A percentile compares a stretch with the other conserved stretches of the same genome.
phyloP scores from a whole-genome alignment of 2,113 vertebrate genomes.

The Acrocephalus kingi region DNA sequence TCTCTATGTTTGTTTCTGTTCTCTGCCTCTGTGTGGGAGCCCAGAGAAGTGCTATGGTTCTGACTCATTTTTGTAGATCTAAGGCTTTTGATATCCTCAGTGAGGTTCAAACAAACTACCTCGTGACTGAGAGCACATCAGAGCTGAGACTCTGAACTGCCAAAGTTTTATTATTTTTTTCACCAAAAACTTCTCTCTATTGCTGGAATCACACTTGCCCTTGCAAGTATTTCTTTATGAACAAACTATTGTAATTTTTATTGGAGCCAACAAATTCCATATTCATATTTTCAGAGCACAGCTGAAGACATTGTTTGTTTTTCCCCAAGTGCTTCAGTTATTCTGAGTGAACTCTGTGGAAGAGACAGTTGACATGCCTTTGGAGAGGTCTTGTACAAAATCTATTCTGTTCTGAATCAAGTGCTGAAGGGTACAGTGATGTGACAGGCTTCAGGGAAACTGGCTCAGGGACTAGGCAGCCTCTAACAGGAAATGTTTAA shows the following conservation, averaged over 20 bases:
- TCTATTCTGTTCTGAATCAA: background rate
- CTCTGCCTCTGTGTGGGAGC: background rate
- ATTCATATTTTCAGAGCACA: background rate
- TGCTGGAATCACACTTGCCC: background rate
- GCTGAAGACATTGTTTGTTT: background rate
- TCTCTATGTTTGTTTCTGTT: background rate
- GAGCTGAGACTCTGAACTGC: background rate
- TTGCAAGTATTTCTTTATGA: background rate
- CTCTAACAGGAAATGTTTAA: background rate
- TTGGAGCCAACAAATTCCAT: background rate
- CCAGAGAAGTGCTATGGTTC: background rate
- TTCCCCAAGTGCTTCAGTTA: background rate
- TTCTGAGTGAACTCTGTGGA: background rate
- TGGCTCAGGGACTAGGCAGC: background rate
- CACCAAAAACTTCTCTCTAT: background rate
- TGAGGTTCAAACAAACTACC: background rate
- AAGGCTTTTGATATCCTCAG: background rate
- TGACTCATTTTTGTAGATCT: background rate
- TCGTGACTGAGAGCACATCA: background rate
- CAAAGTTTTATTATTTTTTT: background rate
- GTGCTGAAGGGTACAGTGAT: background rate
- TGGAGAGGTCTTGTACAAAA: background rate
- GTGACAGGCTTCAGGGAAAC: background rate
- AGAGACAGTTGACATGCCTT: background rate
- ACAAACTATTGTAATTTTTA: background rate